A percentile compares a stretch with the other conserved stretches of the same genome.
Evolutionary conservation across 2,888 invertebrate genomes (phyloP).

Genomic region (Amiota minor): DNA sequence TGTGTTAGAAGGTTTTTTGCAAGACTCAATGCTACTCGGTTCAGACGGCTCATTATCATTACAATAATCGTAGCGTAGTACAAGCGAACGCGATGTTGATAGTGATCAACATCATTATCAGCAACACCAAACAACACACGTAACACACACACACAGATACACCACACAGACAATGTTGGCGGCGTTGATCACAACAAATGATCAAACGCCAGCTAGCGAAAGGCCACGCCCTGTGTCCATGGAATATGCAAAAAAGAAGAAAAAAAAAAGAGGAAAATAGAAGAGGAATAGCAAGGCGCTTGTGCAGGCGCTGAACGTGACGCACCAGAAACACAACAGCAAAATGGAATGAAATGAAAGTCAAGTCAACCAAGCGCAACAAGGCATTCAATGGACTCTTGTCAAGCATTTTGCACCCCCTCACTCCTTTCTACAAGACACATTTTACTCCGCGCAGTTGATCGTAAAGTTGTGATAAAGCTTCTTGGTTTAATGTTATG

Average conservation of each 20-base stretch:
- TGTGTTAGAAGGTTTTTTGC: no score
- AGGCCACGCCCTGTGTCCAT: conserved; percentile 13
- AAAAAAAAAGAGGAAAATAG: neutral
- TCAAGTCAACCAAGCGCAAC: conserved; percentile 8
- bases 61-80: conserved; percentile 49
- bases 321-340: conserved; percentile 6
- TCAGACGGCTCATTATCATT: conserved; percentile 62
- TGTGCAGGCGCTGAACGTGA: neutral
- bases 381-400: neutral
- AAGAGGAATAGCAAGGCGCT: no score
- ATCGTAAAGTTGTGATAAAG: conserved; percentile 18
- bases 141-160: neutral
- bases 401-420: no score
- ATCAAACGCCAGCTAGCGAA: conserved; percentile 6
- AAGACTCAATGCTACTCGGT: neutral
- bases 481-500: no score
- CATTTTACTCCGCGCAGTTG: neutral
- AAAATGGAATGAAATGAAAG: neutral
- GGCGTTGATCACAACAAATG: neutral
- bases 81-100: conserved; percentile 27
- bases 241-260: neutral
- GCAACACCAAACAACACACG: conserved; percentile 28
- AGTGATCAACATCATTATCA: conserved; percentile 43
- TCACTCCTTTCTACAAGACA: no score
- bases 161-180: neutral